Evolutionary conservation across 2,113 vertebrate species (phyloP).

Genomic region (Caranx melampygus): DNA sequence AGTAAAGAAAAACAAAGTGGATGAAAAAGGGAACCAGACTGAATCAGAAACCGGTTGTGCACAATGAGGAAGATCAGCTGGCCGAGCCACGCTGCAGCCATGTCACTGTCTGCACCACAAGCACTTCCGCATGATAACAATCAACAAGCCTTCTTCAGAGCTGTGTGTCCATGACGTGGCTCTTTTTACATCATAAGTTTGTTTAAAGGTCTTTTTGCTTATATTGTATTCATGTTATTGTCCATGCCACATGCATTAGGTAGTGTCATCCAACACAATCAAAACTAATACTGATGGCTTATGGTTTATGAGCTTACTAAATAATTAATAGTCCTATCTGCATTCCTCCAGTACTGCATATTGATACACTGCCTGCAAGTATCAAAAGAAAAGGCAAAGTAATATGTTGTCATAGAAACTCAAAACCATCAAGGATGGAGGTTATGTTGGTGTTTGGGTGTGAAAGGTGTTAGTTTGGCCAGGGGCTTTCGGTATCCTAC

Average conservation of each 20-base stretch:
- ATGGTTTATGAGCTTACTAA: neutral
- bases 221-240: neutral
- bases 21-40: conserved; percentile 15
- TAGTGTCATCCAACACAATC: neutral
- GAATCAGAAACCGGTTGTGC: conserved; percentile 5
- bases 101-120: conserved; percentile 16
- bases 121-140: conserved; percentile 44
- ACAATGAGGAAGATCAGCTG: neutral
- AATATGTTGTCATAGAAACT: neutral
- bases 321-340: neutral
- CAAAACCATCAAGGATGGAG: neutral
- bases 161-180: neutral
- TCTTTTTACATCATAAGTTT: conserved; percentile 26
- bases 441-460: neutral
- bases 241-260: neutral
- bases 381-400: neutral
- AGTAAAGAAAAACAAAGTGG: neutral
- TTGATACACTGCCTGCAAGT: neutral
- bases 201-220: conserved; percentile 25
- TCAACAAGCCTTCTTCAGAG: conserved; percentile 25
- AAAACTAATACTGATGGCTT: neutral
- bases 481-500: neutral
- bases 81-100: conserved; percentile 11
- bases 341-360: neutral
- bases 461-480: neutral